Base-by-base conservation (phyloP, 2,797 vertebrate genomes). In the Rhinogobio ventralis region DNA sequence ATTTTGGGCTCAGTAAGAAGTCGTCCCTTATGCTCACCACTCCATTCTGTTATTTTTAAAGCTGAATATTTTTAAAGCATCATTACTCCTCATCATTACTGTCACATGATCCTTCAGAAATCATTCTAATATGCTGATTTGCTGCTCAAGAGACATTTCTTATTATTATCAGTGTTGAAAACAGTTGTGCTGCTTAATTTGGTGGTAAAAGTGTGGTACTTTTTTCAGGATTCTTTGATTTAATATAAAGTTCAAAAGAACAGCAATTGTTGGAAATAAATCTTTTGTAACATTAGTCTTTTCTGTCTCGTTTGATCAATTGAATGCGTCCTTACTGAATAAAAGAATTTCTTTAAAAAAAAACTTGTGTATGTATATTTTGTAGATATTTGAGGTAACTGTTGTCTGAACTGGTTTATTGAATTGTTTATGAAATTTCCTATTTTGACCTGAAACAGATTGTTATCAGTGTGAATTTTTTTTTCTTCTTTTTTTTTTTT, bases 361-460 rank as follows among this genome's bases (percentile, higher is more conserved):
- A 33, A 74, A 28, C 1, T 15, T 14, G 10, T 72, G 14, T 72
- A 14, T n/a, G 7, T 33, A 4, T 49, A 23, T 20, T 36, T 13
- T 53, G 17, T 23, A 36, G 3, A 75, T 75, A 23, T 23, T 23
- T 75, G 1, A 33, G 49, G 28, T 55, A 75, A 19, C 10, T 53
- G 46, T 51, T 55, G 19, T 55, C 46, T 36, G 30, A 36, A 36
- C 28, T 23, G 23, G 17, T 36, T 33, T 20, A 51, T 30, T 74
- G 20, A 55, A 19, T 74, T 33, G n/a, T 53, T 53, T 7, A 53
- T 33, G n/a, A 36, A 55, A 33, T 55, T 75, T 75, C 13, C 19
- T 30, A 36, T 79, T 79, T 67, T 51, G 14, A 53, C 64, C 64
- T 30, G 23, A 53, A 55, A 39, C n/a, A 4, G 17, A 72, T 81